phyloP scores from a whole-genome alignment of 2,113 vertebrate species.

The Tylochromis polylepis region DNA sequence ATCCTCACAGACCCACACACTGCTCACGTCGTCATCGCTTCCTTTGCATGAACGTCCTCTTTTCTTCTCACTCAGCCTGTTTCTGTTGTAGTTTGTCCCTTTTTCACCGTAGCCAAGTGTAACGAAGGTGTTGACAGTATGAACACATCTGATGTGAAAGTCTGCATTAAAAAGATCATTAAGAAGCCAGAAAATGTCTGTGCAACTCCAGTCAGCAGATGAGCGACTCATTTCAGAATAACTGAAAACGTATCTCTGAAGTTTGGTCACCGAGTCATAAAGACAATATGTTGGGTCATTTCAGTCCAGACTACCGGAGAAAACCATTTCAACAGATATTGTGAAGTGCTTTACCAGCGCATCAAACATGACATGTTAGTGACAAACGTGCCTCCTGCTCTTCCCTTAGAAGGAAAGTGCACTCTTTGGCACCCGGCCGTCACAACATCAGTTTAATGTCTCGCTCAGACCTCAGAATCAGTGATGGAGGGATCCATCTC shows the following conservation, averaged over 20 bases:
- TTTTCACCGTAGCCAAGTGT: too few species aligned
- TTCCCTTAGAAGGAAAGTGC: too few species aligned
- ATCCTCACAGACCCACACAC: background rate
- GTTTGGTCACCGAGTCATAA: too few species aligned
- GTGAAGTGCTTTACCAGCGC: too few species aligned
- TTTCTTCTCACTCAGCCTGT: background rate
- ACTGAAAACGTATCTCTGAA: too few species aligned
- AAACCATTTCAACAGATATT: too few species aligned
- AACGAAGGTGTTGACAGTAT: background rate
- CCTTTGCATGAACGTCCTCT: background rate
- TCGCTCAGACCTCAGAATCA: background rate
- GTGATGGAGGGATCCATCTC: background rate
- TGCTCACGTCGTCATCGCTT: background rate
- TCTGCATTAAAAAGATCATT: background rate
- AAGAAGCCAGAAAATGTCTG: background rate
- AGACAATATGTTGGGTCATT: too few species aligned
- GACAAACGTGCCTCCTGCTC: too few species aligned
- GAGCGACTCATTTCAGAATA: too few species aligned
- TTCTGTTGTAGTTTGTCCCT: background rate
- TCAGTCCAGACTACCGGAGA: too few species aligned
- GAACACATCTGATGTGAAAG: accelerated
- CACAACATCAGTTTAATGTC: background rate
- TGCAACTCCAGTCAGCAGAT: background rate
- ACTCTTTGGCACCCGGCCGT: too few species aligned
- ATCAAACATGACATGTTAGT: too few species aligned